Evolutionary conservation across 2,113 vertebrate genomes (phyloP).

Genomic region (Myanophis thanlyinensis): DNA sequence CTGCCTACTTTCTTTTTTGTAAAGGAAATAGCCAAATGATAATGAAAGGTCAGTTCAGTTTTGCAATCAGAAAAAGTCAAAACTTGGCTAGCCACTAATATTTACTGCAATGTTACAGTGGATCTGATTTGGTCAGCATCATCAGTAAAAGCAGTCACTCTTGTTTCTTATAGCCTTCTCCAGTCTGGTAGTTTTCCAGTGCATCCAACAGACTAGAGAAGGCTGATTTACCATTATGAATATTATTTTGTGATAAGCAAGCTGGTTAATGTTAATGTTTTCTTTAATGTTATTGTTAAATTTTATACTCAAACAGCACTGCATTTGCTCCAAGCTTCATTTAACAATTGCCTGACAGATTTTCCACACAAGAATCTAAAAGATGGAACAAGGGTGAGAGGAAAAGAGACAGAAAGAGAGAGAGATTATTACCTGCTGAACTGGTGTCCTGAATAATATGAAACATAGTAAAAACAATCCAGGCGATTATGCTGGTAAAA

Average conservation of each 20-base stretch:
- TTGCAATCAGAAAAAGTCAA: not conserved
- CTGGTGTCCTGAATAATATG: constrained; percentile 65
- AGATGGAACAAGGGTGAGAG: constrained; percentile 9
- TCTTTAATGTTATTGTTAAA: not conserved
- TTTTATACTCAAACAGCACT: constrained; percentile 2
- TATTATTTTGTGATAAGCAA: not conserved
- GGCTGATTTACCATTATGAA: not conserved
- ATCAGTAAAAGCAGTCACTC: not conserved
- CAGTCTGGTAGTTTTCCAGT: not conserved
- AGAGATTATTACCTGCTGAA: constrained; percentile 66
- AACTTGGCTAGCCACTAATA: not conserved
- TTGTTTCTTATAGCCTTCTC: not conserved
- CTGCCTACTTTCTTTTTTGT: not conserved
- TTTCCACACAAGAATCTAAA: not conserved
- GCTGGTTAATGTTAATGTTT: not conserved
- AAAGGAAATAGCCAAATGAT: not conserved
- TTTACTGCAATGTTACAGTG: not conserved
- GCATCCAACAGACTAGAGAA: not conserved
- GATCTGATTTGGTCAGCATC: not conserved
- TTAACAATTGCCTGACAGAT: not conserved
- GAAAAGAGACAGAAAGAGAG: constrained; percentile 15
- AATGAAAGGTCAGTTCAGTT: not conserved
- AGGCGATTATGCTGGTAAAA: constrained; percentile 59
- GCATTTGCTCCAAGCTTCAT: not conserved
- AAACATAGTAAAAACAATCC: constrained; percentile 66